Evolutionary conservation across 2,888 invertebrate genomes (phyloP), one percentile per base, ranked within the genome.

Genomic region (Nomada lathburiana): DNA sequence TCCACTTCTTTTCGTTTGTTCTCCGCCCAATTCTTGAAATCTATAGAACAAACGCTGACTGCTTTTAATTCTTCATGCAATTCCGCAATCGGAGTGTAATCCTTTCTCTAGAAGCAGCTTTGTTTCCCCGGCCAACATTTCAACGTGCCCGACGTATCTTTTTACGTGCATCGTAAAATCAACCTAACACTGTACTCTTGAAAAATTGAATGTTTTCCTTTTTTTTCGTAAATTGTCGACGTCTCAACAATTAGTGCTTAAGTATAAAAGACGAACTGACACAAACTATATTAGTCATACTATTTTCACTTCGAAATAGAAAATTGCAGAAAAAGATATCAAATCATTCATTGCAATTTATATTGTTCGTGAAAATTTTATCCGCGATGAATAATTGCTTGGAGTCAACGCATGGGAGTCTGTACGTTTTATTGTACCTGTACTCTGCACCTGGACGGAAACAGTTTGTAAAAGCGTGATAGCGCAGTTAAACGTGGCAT

Each of bases 11-110:
- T 42, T 10, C 36, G 57, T 59, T 60, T 62, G 52, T 60, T 69
- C 42, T 9, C 60, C n/a, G 16, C 26, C 68, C 20, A 20, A 44
- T 53, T 60, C 75, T 20, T 16, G 42, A 69, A 60, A 69, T 69
- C 75, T 50, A 26, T 52, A 9, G 42, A 75, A 75, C 60, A 42
- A n/a, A 69, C 59, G 36, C n/a, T 4, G 10, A 9, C 42, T 26
- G 50, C 52, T 42, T 42, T 50, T 13, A 52, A 10, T 52, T 60
- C 42, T 20, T 26, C 75, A 16, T 2, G 42, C 42, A 53, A 52
- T 52, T 69, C 42, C 18, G 20, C 60, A 16, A 60, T 75, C 52
- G 13, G 23, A 69, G 50, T 42, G 50, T 42, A 59, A 23, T 36
- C n/a, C 69, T 44, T 60, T 16, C 13, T 7, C 16, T 16, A 3